A percentile compares a stretch with the other conserved stretches of the same genome.
Evolutionary conservation across 2,113 vertebrate genomes (phyloP).

Genomic region (Scomber colias): DNA sequence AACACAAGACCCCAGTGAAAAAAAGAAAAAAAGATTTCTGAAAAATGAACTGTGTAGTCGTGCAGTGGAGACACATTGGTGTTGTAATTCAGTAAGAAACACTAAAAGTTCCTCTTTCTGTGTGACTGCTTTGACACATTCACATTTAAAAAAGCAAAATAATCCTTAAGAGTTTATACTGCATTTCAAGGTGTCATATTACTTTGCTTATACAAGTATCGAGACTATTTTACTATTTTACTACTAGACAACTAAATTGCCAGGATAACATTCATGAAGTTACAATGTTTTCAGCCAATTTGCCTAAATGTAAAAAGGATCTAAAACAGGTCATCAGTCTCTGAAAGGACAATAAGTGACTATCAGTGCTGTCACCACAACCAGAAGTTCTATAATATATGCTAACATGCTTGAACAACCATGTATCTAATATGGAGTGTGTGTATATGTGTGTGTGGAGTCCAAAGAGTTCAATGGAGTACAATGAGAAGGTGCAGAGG

Average conservation of each 20-base stretch:
- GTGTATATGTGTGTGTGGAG: too few relatives aligned
- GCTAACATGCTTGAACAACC: not conserved
- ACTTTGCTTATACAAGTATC: not conserved
- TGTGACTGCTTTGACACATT: not conserved
- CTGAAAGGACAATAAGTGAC: not conserved
- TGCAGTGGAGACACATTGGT: conserved; percentile 6
- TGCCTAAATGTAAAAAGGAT: too few relatives aligned
- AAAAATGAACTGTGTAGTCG: conserved; percentile 2
- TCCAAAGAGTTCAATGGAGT: too few relatives aligned
- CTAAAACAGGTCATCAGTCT: not conserved
- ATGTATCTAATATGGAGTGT: too few relatives aligned
- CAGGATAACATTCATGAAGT: conserved; percentile 10
- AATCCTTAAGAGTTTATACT: not conserved
- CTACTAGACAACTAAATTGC: not conserved
- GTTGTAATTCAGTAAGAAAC: conserved; percentile 5
- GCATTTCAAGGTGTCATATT: too few relatives aligned
- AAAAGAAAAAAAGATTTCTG: conserved; percentile 12
- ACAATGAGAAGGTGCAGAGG: too few relatives aligned
- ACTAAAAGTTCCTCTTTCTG: not conserved
- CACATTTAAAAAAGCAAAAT: conserved; percentile 5
- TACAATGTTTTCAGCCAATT: not conserved
- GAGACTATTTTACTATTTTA: not conserved
- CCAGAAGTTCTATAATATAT: not conserved
- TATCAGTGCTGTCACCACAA: not conserved
- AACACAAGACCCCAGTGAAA: not conserved